Conservation (phyloP, 2,888 invertebrate species). For the Pecten maximus region DNA sequence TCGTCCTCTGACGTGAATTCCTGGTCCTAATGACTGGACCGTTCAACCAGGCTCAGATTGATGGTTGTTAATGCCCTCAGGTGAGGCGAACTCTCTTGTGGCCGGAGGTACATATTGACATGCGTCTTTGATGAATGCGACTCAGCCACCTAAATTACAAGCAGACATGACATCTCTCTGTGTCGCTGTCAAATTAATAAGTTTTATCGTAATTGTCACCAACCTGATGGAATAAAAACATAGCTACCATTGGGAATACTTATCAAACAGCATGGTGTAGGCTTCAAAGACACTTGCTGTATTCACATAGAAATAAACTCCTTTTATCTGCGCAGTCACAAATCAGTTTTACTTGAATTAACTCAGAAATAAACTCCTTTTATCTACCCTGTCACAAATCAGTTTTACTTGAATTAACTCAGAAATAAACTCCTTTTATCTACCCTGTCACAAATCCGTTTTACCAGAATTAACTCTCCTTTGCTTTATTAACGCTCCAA, state of each 20-base stretch:
- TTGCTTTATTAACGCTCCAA: not conserved
- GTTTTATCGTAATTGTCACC: slow-evolving; percentile 16
- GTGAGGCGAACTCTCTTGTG: not conserved
- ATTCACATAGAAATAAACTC: not conserved
- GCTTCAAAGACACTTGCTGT: not conserved
- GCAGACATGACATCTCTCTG: slow-evolving; percentile 9
- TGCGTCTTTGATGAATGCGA: slow-evolving; percentile 33
- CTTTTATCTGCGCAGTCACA: not conserved
- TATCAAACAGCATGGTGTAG: not conserved
- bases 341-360: not conserved
- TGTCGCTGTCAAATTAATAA: not conserved
- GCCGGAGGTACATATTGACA: slow-evolving; percentile 35
- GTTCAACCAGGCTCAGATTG: slow-evolving; percentile 2
- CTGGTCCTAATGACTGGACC: slow-evolving; percentile 17
- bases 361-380: not conserved
- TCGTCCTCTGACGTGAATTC: not conserved
- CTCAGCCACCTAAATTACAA: not conserved
- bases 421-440: not conserved
- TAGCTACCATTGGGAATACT: not conserved
- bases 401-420: not conserved
- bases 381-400: not conserved
- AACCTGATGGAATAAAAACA: not conserved
- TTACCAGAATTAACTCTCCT: not conserved
- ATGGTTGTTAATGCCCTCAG: not conserved
- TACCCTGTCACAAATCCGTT: not conserved